phyloP scores from a whole-genome alignment of 1,140 invertebrate species.

The Drosophila seguyi region DNA sequence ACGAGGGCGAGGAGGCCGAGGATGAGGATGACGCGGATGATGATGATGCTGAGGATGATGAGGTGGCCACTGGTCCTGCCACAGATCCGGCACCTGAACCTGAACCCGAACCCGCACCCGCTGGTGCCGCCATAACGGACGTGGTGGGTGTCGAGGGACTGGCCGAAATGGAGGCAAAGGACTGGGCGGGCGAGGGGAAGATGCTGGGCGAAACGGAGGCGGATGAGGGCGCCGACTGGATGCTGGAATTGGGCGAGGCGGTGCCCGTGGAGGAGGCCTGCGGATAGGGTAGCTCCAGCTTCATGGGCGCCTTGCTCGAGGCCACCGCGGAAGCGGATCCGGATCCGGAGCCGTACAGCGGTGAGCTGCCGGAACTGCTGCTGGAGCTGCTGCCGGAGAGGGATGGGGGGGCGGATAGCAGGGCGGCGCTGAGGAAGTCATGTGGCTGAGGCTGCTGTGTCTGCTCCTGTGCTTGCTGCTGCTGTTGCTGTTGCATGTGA shows the following conservation, averaged over 20 bases:
- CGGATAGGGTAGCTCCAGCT: conserved; percentile 83
- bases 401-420: conserved; percentile 40
- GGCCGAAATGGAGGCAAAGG: conserved; percentile 74
- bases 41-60: neutral
- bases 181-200: conserved; percentile 78
- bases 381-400: conserved; percentile 36
- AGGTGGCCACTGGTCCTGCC: conserved; percentile 1
- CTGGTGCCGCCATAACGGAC: conserved; percentile 51
- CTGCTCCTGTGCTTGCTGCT: conserved; percentile 11
- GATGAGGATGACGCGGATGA: conserved; percentile 9
- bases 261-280: conserved; percentile 83
- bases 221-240: conserved; percentile 77
- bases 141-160: conserved; percentile 67
- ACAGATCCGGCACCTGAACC: conserved; percentile 9
- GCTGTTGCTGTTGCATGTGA: conserved; percentile 26
- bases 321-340: neutral
- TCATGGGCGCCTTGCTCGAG: conserved; percentile 58
- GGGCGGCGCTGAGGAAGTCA: conserved; percentile 44
- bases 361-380: conserved; percentile 38
- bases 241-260: conserved; percentile 79
- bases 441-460: conserved; percentile 32
- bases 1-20: conserved; percentile 24
- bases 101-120: conserved; percentile 10
- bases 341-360: conserved; percentile 22
- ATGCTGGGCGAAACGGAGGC: conserved; percentile 80